Percentiles rank a stretch among this genome's conserved stretches.
Evolutionary conservation across 2,888 invertebrate genomes (phyloP).

Genomic region (Melanchra persicariae): DNA sequence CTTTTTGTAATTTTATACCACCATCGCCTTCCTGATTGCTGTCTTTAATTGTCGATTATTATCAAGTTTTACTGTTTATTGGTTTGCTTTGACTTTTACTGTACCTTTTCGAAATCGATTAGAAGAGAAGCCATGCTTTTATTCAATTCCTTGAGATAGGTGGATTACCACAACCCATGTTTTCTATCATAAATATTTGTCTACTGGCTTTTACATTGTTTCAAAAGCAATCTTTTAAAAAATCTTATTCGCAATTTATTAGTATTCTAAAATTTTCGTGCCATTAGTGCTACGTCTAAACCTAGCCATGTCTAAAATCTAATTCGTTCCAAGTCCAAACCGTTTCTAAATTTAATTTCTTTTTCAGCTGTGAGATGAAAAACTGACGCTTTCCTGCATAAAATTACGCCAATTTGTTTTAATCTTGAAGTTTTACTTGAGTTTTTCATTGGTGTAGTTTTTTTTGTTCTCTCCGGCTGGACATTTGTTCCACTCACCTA

Average conservation of each 20-base stretch:
- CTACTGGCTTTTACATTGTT: neutral
- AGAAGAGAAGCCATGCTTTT: conserved; percentile 8
- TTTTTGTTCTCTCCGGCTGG: conserved; percentile 56
- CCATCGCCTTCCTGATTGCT: conserved; percentile 45
- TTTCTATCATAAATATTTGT: conserved; percentile 30
- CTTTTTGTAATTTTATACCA: conserved; percentile 53
- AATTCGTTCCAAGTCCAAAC: conserved; percentile 45
- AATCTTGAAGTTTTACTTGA: conserved; percentile 42
- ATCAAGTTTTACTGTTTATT: neutral
- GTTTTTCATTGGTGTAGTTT: conserved; percentile 41
- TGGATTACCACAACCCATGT: neutral
- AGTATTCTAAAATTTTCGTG: neutral
- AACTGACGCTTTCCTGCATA: conserved; percentile 43
- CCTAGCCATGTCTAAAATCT: conserved; percentile 30
- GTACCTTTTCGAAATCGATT: neutral
- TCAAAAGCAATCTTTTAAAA: too few species aligned
- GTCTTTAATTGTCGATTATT: conserved; percentile 3
- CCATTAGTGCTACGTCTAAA: conserved; percentile 10
- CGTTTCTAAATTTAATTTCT: conserved; percentile 53
- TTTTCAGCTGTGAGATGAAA: conserved; percentile 31
- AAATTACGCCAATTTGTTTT: conserved; percentile 48
- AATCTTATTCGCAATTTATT: neutral
- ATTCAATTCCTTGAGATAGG: neutral
- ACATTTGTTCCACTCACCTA: conserved; percentile 75
- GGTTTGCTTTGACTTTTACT: neutral